Conservation (phyloP, 2,888 invertebrate genomes). For the Caenorhabditis zanzibari region DNA sequence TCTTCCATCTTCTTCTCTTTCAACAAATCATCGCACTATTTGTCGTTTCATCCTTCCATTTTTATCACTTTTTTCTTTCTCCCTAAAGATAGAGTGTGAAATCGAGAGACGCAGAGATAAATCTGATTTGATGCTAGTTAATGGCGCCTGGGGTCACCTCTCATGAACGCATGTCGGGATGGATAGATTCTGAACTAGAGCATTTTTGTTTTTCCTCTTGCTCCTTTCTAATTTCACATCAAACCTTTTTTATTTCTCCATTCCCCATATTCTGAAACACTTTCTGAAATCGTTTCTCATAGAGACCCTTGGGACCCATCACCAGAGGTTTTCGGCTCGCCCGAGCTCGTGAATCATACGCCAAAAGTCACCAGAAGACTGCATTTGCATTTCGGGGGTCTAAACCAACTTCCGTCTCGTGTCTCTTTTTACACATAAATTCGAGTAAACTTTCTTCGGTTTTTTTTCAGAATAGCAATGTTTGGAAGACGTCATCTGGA, state of each 20-base stretch:
- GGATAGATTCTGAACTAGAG: background rate
- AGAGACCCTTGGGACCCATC: slow-evolving; percentile 27
- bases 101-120: slow-evolving; percentile 18
- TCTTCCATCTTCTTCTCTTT: slow-evolving; percentile 1
- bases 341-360: slow-evolving; percentile 53
- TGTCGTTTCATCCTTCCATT: slow-evolving; percentile 21
- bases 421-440: slow-evolving; percentile 5
- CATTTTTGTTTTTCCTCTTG: slow-evolving; percentile 13
- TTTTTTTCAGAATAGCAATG: slow-evolving; percentile 2
- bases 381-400: slow-evolving; percentile 38
- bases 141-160: slow-evolving; percentile 59
- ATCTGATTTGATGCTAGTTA: slow-evolving; percentile 53
- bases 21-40: slow-evolving; percentile 36
- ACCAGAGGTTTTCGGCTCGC: slow-evolving; percentile 30
- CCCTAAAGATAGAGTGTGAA: background rate
- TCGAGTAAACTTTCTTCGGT: background rate
- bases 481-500: slow-evolving; percentile 7
- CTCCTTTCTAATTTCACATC: background rate
- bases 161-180: slow-evolving; percentile 42
- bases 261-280: background rate
- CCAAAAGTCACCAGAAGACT: slow-evolving; percentile 46
- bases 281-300: slow-evolving; percentile 22
- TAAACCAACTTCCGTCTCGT: slow-evolving; percentile 23
- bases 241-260: slow-evolving; percentile 1
- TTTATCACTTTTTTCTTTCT: slow-evolving; percentile 1